phyloP scores from a whole-genome alignment of 2,113 vertebrate species.

The Elgaria multicarinata region DNA sequence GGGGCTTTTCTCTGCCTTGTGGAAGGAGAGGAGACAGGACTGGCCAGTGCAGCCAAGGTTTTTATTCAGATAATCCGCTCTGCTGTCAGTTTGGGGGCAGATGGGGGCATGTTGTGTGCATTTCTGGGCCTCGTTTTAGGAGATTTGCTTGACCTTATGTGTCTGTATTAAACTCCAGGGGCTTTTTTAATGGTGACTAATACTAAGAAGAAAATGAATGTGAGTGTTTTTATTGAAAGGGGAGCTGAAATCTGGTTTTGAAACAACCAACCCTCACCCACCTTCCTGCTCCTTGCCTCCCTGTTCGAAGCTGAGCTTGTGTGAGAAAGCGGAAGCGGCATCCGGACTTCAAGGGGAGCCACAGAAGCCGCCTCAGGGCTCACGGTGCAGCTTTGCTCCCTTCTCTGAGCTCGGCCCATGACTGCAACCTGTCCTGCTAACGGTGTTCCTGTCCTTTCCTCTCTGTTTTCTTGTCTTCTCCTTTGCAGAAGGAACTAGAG shows the following conservation, averaged over 20 bases:
- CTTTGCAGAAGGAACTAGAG: constrained; percentile 87
- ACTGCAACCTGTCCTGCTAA: constrained; percentile 66
- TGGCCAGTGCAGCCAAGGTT: accelerated
- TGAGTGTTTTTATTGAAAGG: too few relatives aligned
- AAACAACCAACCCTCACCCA: accelerated
- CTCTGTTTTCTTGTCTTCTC: constrained; percentile 42
- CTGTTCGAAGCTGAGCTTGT: not conserved
- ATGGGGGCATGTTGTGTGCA: not conserved
- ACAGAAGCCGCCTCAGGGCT: constrained; percentile 3
- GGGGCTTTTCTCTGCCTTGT: not conserved
- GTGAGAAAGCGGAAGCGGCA: not conserved
- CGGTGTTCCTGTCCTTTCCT: constrained; percentile 67
- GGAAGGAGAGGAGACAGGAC: not conserved
- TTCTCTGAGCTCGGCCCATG: not conserved
- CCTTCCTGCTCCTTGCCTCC: not conserved
- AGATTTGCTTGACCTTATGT: too few relatives aligned
- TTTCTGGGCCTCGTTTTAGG: not conserved
- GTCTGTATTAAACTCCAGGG: too few relatives aligned
- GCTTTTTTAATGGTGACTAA: not conserved
- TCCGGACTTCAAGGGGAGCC: not conserved
- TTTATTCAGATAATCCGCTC: not conserved
- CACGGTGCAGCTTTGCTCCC: not conserved
- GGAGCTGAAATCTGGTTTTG: too few relatives aligned
- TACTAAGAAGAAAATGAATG: not conserved
- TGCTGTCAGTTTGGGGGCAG: not conserved